Evolutionary conservation across 2,888 invertebrate genomes (phyloP).

Genomic region (Ectemnius cavifrons): DNA sequence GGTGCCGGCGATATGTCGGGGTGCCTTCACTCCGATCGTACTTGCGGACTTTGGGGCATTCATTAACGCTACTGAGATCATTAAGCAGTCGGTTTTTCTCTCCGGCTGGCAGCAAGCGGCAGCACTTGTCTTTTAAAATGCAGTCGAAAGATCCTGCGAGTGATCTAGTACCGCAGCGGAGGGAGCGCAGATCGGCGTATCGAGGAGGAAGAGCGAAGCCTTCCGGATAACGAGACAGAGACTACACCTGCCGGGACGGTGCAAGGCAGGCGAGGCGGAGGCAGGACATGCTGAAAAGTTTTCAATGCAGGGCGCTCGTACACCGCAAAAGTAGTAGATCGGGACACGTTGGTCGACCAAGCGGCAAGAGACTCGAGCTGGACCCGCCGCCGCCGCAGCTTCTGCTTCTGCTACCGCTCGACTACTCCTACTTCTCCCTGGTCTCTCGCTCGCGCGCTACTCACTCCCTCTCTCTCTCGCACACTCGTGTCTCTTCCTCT

Average conservation of each 20-base stretch:
- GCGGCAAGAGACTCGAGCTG: conserved; percentile 49
- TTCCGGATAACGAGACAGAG: conserved; percentile 59
- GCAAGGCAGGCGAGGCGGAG: conserved; percentile 39
- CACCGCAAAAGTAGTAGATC: conserved; percentile 65
- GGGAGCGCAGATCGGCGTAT: conserved; percentile 31
- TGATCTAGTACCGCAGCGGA: conserved; percentile 41
- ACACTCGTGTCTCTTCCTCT: conserved; percentile 59
- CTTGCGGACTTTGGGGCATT: conserved; percentile 3
- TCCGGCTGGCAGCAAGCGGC: conserved; percentile 37
- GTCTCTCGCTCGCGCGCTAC: conserved; percentile 45
- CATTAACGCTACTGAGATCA: conserved; percentile 39
- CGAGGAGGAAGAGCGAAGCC: conserved; percentile 36
- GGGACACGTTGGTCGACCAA: conserved; percentile 53
- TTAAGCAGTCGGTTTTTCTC: conserved; percentile 19
- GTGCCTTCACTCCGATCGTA: too few species aligned
- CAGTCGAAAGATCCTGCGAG: conserved; percentile 35
- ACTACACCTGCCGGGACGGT: conserved; percentile 56
- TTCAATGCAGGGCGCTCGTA: conserved; percentile 65
- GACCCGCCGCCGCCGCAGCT: conserved; percentile 38
- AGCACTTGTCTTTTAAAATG: conserved; percentile 44
- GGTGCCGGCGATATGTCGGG: conserved; percentile 5
- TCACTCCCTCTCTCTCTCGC: conserved; percentile 56
- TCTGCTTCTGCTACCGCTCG: conserved; percentile 34
- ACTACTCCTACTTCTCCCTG: conserved; percentile 24
- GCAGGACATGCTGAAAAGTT: conserved; percentile 59